Base-by-base conservation (phyloP, 2,113 vertebrate genomes). In the Thomomys bottae region DNA sequence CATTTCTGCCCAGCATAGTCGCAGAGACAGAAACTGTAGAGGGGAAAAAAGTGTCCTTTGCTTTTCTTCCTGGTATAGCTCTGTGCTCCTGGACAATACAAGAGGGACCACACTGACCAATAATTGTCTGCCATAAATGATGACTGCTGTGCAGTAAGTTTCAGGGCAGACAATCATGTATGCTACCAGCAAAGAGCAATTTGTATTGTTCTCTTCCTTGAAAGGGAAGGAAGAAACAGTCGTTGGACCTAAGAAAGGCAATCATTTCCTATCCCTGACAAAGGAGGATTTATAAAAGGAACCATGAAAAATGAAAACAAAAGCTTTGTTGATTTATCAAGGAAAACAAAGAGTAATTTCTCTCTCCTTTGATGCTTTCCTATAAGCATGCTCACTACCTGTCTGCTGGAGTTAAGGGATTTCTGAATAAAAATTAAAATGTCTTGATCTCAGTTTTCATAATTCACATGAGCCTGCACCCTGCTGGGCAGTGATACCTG, bases 361-460 rank as follows among this genome's bases (percentile, higher is more conserved):
- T 96, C 96, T 97, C 94, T 54, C 92, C 96, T 97, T 97, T 98
- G 96, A 54, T 0, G 91, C 96, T 97, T 97, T 97, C 79, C 92
- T 40, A 95, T 42, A 97, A 81, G 90, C 94, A 72, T 64, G 95
- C 93, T 96, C 94, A 77, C 93, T 96, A 96, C 92, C 97, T 95
- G 83, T 78, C 92, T 92, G 95, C 96, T 95, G 96, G 95, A 95
- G 96, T 84, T 96, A 96, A 97, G 96, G 96, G 94, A 89, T 96
- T 97, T 97, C 92, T 97, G 97, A 98, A 97, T 97, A 97, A 97
- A 97, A 97, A 97, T 96, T 95, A 96, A 96, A 88, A 97, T 96
- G 97, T 97, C 96, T 97, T 96, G 96, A 97, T 98, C 97, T 97
- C 95, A 92, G 91, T 94, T 93, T 93, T 90, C 92, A 93, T 96